Evolutionary conservation across 2,113 vertebrate species (phyloP), one percentile per base, ranked within the genome.

Genomic region (Hemiprocne comata): DNA sequence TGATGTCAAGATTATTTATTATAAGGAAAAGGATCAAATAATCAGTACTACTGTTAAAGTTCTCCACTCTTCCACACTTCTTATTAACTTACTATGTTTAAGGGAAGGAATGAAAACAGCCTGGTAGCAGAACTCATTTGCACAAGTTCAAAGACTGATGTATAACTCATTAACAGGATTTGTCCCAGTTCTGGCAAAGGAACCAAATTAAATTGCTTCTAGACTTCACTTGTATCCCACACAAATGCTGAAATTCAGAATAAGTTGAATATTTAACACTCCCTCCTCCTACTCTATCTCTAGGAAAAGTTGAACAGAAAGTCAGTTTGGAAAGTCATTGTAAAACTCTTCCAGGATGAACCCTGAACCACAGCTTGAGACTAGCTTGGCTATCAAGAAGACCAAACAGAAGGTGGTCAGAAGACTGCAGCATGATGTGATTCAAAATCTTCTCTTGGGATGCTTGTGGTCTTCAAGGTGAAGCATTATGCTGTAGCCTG

Each of bases 121-220:
- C 29, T 90, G 58, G 71, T 58, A 71, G 82, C 14, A 88, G 75
- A 95, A 80, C 31, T 91, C 19, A 83, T 90, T 86, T 88, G 79
- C 76, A 92, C n/a, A 93, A 75, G 65, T 84, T 95, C 66, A 72
- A 77, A 93, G 72, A 64, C 48, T 60, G 72, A 93, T 90, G 64
- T 7, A 78, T 95, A 92, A 96, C 82, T 42, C 80, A 96, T 94
- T 93, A 95, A 95, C 85, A 85, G 85, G 60, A 74, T 80, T 93
- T 88, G 48, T 84, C 78, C 80, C 44, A 81, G 23, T 81, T 88
- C 53, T 72, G 76, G 84, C 82, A 57, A 80, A 80, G 75, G 36
- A 87, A 91, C 34, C 26, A 58, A 38, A 93, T 34, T 40, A 94
- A 87, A 74, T n/a, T 29, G 6, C 17, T 94, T 88, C 66, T 73